Percentiles rank a stretch among this genome's conserved stretches.
Evolutionary conservation across 2,888 invertebrate species (phyloP).

Genomic region (Aphidoletes aphidimyza): DNA sequence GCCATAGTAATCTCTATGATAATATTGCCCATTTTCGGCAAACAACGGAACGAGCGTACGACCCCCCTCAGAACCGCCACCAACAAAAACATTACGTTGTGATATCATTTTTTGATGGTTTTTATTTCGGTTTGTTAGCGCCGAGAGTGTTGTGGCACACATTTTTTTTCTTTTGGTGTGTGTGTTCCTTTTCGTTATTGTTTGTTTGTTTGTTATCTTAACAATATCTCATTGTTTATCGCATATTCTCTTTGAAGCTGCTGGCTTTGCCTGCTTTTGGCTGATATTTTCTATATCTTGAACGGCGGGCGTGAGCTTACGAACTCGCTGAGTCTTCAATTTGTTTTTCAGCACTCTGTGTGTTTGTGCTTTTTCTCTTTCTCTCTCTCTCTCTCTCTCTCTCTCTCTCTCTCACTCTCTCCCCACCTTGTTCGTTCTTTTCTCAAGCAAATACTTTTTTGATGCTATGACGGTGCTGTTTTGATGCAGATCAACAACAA

Average conservation of each 20-base stretch:
- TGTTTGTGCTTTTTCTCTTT: neutral
- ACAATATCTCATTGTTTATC: slow-evolving; percentile 43
- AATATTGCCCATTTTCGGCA: slow-evolving; percentile 36
- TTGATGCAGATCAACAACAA: too few relatives aligned
- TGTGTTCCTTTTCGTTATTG: slow-evolving; percentile 35
- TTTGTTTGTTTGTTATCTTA: slow-evolving; percentile 43
- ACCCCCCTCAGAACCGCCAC: neutral
- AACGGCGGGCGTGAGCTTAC: too few relatives aligned
- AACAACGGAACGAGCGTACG: too few relatives aligned
- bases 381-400: neutral
- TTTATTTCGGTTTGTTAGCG: slow-evolving; percentile 49
- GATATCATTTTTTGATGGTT: slow-evolving; percentile 45
- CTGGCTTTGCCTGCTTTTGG: too few relatives aligned
- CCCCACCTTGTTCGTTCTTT: neutral
- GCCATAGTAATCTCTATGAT: slow-evolving; percentile 20
- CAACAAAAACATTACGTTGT: slow-evolving; percentile 24
- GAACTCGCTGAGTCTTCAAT: neutral
- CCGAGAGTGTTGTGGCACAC: slow-evolving; percentile 34
- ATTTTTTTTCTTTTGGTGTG: too few relatives aligned
- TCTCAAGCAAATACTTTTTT: neutral
- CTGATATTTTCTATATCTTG: too few relatives aligned
- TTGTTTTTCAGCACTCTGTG: neutral
- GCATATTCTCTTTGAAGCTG: slow-evolving; percentile 32
- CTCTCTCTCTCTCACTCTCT: too few relatives aligned
- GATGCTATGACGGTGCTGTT: neutral